Conservation (phyloP, 2,797 vertebrate genomes). For the Leucoraja ocellata region DNA sequence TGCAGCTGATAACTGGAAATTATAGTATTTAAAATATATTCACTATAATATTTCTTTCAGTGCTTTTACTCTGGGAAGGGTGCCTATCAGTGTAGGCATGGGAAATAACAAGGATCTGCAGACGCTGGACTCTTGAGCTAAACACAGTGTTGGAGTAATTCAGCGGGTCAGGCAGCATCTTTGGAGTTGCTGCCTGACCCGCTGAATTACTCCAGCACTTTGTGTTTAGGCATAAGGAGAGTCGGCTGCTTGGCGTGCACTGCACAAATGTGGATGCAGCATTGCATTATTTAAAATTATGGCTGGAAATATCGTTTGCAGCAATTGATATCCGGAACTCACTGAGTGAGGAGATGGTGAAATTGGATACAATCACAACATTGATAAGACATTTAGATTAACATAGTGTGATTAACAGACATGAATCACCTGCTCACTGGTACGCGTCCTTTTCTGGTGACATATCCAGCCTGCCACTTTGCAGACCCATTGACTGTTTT, state of each 20-base stretch:
- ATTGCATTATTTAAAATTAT: background rate
- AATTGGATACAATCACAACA: too few relatives aligned
- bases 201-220: too few relatives aligned
- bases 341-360: too few relatives aligned
- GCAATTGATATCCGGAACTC: background rate
- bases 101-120: too few relatives aligned
- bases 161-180: too few relatives aligned
- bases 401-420: background rate
- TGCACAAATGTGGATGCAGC: background rate
- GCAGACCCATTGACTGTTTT: background rate
- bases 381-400: too few relatives aligned
- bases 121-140: too few relatives aligned
- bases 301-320: background rate
- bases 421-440: background rate
- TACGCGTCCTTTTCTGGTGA: background rate
- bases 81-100: background rate
- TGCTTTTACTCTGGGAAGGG: background rate
- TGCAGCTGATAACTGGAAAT: background rate
- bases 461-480: background rate
- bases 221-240: background rate
- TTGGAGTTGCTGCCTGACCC: too few relatives aligned
- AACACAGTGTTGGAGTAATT: too few relatives aligned
- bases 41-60: background rate
- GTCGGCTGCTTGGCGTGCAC: background rate
- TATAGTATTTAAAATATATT: background rate